Percentiles rank a stretch among this genome's conserved stretches.
Evolutionary conservation across 2,888 invertebrate species (phyloP).

Genomic region (Polyommatus icarus): DNA sequence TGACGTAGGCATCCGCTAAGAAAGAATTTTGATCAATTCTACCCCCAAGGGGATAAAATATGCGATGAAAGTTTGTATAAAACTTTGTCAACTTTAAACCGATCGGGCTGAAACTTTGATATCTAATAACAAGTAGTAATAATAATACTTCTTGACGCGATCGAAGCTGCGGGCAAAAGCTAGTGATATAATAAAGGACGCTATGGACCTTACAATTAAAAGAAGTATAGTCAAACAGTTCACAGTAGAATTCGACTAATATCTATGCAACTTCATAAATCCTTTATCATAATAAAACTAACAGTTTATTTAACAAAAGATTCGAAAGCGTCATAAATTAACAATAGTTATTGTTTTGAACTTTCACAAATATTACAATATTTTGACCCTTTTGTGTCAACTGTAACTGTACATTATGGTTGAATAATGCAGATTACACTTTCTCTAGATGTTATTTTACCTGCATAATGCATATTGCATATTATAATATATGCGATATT

Average conservation of each 20-base stretch:
- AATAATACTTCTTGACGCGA: too few relatives aligned
- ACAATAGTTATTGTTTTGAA: constrained; percentile 22
- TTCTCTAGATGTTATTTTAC: not conserved
- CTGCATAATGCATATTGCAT: too few relatives aligned
- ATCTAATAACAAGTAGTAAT: too few relatives aligned
- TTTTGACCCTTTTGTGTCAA: constrained; percentile 19
- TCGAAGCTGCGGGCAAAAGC: too few relatives aligned
- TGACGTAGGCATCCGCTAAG: too few relatives aligned
- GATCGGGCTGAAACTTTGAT: too few relatives aligned
- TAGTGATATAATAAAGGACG: too few relatives aligned
- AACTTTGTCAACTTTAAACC: too few relatives aligned
- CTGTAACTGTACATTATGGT: constrained; percentile 17
- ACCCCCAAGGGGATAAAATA: too few relatives aligned
- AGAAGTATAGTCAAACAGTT: not conserved
- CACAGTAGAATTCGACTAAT: not conserved
- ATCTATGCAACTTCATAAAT: not conserved
- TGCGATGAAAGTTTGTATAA: too few relatives aligned
- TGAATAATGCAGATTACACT: not conserved
- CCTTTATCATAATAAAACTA: constrained; percentile 15
- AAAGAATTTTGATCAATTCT: too few relatives aligned
- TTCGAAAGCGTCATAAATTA: constrained; percentile 21
- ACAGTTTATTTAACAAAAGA: not conserved
- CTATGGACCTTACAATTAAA: not conserved
- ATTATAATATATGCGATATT: too few relatives aligned
- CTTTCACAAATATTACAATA: constrained; percentile 24